Conservation (phyloP, 1,140 invertebrate species). For the Drosophila repletoides region DNA sequence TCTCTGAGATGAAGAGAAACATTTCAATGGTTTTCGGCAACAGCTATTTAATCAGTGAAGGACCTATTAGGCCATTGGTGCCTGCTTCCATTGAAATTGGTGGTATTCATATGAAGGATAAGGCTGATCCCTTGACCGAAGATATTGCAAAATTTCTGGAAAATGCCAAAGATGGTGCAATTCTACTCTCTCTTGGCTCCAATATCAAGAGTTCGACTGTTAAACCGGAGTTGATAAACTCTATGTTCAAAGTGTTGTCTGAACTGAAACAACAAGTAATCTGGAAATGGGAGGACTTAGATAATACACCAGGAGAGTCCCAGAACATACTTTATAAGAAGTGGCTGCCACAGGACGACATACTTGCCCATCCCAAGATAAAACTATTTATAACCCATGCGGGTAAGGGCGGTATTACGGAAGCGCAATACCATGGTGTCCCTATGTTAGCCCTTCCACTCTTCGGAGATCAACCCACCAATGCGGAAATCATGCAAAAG, state of each 20-base stretch:
- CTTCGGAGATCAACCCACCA: constrained; percentile 86
- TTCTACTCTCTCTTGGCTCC: constrained; percentile 86
- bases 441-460: constrained; percentile 89
- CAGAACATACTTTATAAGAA: constrained; percentile 86
- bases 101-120: constrained; percentile 82
- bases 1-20: constrained; percentile 52
- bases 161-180: constrained; percentile 83
- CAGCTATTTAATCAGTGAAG: constrained; percentile 70
- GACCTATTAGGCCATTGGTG: constrained; percentile 73
- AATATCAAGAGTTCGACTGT: constrained; percentile 83
- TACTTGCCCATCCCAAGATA: constrained; percentile 87
- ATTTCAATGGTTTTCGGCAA: constrained; percentile 72
- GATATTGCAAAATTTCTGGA: constrained; percentile 83
- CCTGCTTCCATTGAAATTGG: constrained; percentile 82
- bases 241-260: constrained; percentile 83
- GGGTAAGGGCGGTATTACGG: constrained; percentile 87
- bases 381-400: constrained; percentile 89
- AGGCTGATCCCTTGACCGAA: constrained; percentile 80
- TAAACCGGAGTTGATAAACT: constrained; percentile 67
- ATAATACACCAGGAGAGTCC: constrained; percentile 84
- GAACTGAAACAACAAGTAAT: constrained; percentile 84
- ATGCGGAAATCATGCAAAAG: constrained; percentile 82
- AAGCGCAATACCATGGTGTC: constrained; percentile 87
- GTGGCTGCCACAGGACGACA: constrained; percentile 89
- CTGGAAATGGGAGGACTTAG: constrained; percentile 85